A percentile compares a stretch with the other conserved stretches of the same genome.
Conservation (phyloP, 1,140 invertebrate genomes). For the Trachelipus rathkii region DNA sequence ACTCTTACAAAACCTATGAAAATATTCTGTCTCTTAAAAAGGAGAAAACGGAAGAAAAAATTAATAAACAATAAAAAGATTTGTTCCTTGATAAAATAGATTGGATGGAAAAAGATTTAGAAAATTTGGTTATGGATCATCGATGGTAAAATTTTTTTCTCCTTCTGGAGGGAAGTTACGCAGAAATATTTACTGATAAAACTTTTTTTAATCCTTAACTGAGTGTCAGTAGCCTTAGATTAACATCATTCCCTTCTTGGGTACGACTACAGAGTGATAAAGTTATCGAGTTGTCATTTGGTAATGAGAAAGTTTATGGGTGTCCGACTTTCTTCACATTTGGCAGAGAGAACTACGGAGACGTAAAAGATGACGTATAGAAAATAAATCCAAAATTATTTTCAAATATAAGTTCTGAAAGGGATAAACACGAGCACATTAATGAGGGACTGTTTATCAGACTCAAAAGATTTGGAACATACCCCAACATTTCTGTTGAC, state of each 20-base stretch:
- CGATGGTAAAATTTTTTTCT: slow-evolving; percentile 2
- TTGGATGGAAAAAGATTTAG: background rate
- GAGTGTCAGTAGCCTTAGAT: background rate
- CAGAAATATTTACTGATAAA: background rate
- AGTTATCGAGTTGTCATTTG: background rate
- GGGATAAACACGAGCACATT: background rate
- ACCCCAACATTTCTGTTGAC: background rate
- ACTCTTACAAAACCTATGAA: background rate
- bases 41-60: background rate
- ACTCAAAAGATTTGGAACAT: background rate
- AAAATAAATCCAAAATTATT: too few relatives aligned
- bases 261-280: background rate
- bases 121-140: background rate
- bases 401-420: background rate
- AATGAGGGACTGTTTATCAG: background rate
- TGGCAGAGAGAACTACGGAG: background rate
- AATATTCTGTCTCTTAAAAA: background rate
- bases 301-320: background rate
- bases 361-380: too few relatives aligned
- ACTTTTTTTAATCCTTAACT: background rate
- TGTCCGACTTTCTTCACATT: background rate
- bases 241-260: background rate
- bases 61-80: background rate
- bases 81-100: background rate
- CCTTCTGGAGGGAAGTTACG: background rate